Base-by-base conservation (phyloP, 1,140 invertebrate genomes). In the Saccostrea glomerata region DNA sequence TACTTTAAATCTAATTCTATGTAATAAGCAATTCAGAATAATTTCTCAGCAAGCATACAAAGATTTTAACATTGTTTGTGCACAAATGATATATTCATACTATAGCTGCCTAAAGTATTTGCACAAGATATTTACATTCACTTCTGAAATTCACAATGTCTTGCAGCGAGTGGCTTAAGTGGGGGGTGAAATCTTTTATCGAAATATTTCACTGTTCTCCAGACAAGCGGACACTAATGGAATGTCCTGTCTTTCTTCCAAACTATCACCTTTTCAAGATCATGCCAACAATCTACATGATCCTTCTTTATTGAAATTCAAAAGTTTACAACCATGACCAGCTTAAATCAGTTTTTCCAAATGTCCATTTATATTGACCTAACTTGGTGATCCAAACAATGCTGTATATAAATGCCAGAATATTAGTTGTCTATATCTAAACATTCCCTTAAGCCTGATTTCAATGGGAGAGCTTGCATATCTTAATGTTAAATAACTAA, bases 341-440 rank as follows among this genome's bases (percentile, higher is more conserved):
- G 70, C 70, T 77, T 77, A 77, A 77, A 77, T 77, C 70, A 77
- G 70, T 36, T 77, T 77, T 77, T 77, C 25, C 25, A 73, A 73
- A 73, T 13, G 11, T 77, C 70, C 70, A 77, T 77, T 77, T 77
- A 12, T 30, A 77, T 77, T 77, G 70, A 77, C 70, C 70, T 77
- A 15, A 77, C 25, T 13, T 36, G 25, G 23, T 0, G 30, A 30
- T 13, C 70, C 70, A 77, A 25, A 77, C 70, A 77, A 77, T 77
- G 70, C 15, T 30, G 25, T 36, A 77, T 30, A 15, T 30, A 36
- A 77, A 25, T 77, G 70, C 25, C 25, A 77, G 70, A 66, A 66
- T 77, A 36, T 77, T 77, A 15, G 70, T 36, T 36, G 70, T 30
- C 70, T 30, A 77, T 77, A 36, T 77, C 25, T 77, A 77, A 77